Evolutionary conservation across 2,888 invertebrate species (phyloP).

Genomic region (Cyrtodaria siliqua): DNA sequence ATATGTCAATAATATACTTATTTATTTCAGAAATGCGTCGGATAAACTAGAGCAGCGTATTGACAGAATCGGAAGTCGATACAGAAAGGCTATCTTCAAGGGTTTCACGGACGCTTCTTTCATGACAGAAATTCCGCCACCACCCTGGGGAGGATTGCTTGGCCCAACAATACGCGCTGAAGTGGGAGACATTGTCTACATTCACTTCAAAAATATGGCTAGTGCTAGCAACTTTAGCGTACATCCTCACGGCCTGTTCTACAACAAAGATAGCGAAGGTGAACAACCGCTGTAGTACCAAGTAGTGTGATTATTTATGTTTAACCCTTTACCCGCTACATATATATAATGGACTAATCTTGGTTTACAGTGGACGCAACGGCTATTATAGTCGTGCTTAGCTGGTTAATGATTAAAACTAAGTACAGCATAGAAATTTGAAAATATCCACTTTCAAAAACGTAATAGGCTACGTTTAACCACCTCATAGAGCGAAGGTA

Average conservation of each 20-base stretch:
- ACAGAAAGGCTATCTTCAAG: conserved; percentile 60
- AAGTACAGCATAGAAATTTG: too few species aligned
- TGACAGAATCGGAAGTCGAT: conserved; percentile 61
- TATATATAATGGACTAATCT: too few species aligned
- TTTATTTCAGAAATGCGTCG: conserved; percentile 19
- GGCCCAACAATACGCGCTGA: conserved; percentile 65
- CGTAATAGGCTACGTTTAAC: too few species aligned
- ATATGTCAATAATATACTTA: too few species aligned
- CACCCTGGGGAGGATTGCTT: conserved; percentile 57
- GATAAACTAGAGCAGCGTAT: conserved; percentile 8
- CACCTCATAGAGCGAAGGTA: too few species aligned
- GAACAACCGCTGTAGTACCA: too few species aligned
- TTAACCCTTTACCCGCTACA: too few species aligned
- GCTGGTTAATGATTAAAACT: too few species aligned
- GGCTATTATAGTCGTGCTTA: too few species aligned
- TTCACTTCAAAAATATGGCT: conserved; percentile 66
- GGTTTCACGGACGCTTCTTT: conserved; percentile 57
- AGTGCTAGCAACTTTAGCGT: conserved; percentile 51
- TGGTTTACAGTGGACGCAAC: too few species aligned
- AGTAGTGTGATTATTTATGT: too few species aligned
- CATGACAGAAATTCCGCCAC: conserved; percentile 28
- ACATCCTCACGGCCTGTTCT: conserved; percentile 69
- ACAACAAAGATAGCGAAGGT: conserved; percentile 67
- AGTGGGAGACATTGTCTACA: conserved; percentile 54
- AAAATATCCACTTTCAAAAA: too few species aligned